A percentile compares a stretch with the other conserved stretches of the same genome.
Evolutionary conservation across 1,140 invertebrate genomes (phyloP).

Genomic region (Lepidotrigona ventralis): DNA sequence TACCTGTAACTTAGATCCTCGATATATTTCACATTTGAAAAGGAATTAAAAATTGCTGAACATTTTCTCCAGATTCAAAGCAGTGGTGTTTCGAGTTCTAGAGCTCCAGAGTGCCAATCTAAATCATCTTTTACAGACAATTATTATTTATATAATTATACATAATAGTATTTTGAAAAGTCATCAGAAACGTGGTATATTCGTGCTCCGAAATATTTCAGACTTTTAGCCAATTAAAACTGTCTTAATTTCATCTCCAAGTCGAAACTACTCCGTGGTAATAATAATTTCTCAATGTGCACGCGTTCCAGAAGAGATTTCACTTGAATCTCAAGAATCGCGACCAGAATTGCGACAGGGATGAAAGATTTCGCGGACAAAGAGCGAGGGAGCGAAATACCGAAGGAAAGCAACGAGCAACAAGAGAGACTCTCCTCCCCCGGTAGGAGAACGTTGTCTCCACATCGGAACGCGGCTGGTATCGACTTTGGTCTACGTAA

Average conservation of each 20-base stretch:
- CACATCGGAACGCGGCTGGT: conserved; percentile 43
- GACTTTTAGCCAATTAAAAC: background rate
- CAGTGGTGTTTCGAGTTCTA: background rate
- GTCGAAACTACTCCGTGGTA: background rate
- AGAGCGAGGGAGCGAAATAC: background rate
- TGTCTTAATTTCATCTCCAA: background rate
- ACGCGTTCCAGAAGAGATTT: background rate
- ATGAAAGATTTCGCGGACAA: background rate
- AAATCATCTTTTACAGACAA: background rate
- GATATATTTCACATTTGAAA: background rate
- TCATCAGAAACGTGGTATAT: background rate
- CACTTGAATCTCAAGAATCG: background rate
- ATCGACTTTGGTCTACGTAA: conserved; percentile 54
- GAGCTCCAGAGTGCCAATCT: background rate
- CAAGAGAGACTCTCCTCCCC: background rate
- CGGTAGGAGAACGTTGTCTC: conserved; percentile 52
- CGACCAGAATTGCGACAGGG: background rate
- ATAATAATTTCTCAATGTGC: background rate
- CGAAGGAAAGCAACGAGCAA: background rate
- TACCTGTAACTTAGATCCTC: too few species aligned
- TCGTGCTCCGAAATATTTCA: background rate
- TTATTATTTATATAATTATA: too few species aligned
- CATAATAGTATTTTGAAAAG: too few species aligned
- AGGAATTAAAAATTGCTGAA: background rate
- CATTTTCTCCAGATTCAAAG: background rate